These are phyloP conservation scores for Temnothorax nylanderi DNA, from an alignment of 1,140 invertebrate species.

Conservation along the genomic window DNA sequence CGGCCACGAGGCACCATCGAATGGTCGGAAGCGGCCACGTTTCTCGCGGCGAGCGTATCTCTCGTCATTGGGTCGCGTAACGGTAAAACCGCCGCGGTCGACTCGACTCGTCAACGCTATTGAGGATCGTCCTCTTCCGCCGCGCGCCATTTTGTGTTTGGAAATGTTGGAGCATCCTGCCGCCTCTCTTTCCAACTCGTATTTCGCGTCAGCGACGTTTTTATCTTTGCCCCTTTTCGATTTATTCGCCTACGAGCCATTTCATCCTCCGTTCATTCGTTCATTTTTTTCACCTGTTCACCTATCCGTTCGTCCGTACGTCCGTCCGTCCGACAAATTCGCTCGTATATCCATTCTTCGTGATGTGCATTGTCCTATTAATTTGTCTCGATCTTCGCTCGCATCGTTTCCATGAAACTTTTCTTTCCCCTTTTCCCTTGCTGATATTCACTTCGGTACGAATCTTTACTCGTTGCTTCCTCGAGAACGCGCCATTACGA, in stretches of 20 bases:
- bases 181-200: slow-evolving; percentile 4
- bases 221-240: slow-evolving; percentile 41
- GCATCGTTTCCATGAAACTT: not conserved
- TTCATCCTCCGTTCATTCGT: slow-evolving; percentile 34
- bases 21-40: slow-evolving; percentile 34
- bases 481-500: slow-evolving; percentile 32
- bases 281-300: slow-evolving; percentile 4
- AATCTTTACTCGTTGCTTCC: not conserved
- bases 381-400: not conserved
- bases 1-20: slow-evolving; percentile 27
- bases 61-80: slow-evolving; percentile 83
- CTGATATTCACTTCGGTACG: not conserved
- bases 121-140: slow-evolving; percentile 39
- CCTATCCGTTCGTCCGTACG: not conserved
- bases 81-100: slow-evolving; percentile 78
- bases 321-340: not conserved
- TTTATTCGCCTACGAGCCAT: slow-evolving; percentile 42
- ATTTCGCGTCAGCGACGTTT: slow-evolving; percentile 33
- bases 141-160: slow-evolving; percentile 39
- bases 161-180: slow-evolving; percentile 17
- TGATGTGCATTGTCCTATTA: slow-evolving; percentile 34
- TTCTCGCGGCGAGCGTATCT: slow-evolving; percentile 76
- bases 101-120: slow-evolving; percentile 71
- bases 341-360: slow-evolving; percentile 17
- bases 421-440: not conserved